These are phyloP conservation scores for Venustaconcha ellipsiformis DNA, from an alignment of 1,140 invertebrate species.

Conservation along the genomic window DNA sequence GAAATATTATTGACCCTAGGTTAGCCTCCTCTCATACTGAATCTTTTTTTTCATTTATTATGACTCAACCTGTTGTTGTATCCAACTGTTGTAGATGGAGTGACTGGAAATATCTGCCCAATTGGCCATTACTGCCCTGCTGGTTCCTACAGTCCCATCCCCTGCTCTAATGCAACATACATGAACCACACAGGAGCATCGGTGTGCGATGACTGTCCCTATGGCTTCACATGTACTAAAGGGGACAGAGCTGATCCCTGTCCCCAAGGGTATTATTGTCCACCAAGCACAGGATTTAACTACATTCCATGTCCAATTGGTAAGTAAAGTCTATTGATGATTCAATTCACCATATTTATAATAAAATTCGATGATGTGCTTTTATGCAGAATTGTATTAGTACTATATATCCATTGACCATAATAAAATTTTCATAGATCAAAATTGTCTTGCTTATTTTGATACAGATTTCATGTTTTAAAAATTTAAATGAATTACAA, in stretches of 20 bases:
- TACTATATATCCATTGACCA: not conserved
- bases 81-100: slow-evolving; percentile 45
- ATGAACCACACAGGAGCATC: slow-evolving; percentile 63
- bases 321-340: slow-evolving; percentile 18
- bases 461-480: no score
- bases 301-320: slow-evolving; percentile 58
- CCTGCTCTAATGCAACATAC: slow-evolving; percentile 56
- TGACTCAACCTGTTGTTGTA: no score
- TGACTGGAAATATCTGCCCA: slow-evolving; percentile 62
- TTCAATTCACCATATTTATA: not conserved
- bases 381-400: not conserved
- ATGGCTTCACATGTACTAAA: slow-evolving; percentile 56
- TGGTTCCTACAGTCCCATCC: slow-evolving; percentile 40
- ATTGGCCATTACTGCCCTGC: slow-evolving; percentile 60
- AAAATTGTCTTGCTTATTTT: not conserved
- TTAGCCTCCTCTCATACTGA: no score
- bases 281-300: slow-evolving; percentile 48
- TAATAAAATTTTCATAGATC: not conserved
- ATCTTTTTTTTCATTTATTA: no score
- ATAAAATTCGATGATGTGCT: no score
- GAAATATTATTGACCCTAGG: no score
- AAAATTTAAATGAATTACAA: no score
- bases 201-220: slow-evolving; percentile 57
- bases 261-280: slow-evolving; percentile 65
- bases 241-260: slow-evolving; percentile 55